phyloP scores from a whole-genome alignment of 2,888 invertebrate genomes.

The Creontiades dilutus region DNA sequence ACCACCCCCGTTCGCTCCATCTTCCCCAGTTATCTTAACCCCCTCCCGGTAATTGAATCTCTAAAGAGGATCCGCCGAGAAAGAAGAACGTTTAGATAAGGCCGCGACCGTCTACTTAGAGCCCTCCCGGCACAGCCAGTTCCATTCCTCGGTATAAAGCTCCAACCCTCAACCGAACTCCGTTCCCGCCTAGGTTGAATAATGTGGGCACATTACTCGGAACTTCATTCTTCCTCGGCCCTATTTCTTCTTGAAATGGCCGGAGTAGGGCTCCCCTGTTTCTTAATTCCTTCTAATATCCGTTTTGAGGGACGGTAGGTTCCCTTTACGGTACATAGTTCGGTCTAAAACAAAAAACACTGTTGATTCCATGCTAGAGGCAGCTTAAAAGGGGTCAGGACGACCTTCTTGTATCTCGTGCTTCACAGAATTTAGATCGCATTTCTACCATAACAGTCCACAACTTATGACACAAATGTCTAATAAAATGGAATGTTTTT shows the following conservation, averaged over 20 bases:
- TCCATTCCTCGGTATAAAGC: constrained; percentile 8
- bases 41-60: constrained; percentile 57
- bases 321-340: too few relatives aligned
- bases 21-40: background rate
- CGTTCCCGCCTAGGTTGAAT: background rate
- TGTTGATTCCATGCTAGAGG: too few relatives aligned
- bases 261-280: background rate
- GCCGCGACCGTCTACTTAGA: constrained; percentile 44
- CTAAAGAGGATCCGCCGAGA: constrained; percentile 53
- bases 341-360: too few relatives aligned
- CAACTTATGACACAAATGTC: too few relatives aligned
- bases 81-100: constrained; percentile 54
- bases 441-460: too few relatives aligned
- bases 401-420: too few relatives aligned
- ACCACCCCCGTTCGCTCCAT: background rate
- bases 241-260: background rate
- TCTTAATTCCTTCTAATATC: constrained; percentile 28
- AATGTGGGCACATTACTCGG: constrained; percentile 9
- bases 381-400: too few relatives aligned
- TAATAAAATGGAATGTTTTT: too few relatives aligned
- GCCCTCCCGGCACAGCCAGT: background rate
- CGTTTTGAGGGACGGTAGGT: background rate
- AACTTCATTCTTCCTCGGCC: background rate
- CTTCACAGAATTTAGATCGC: too few relatives aligned
- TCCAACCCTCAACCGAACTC: background rate